Conservation (phyloP, 2,888 invertebrate species). For the Lissonota sp. region DNA sequence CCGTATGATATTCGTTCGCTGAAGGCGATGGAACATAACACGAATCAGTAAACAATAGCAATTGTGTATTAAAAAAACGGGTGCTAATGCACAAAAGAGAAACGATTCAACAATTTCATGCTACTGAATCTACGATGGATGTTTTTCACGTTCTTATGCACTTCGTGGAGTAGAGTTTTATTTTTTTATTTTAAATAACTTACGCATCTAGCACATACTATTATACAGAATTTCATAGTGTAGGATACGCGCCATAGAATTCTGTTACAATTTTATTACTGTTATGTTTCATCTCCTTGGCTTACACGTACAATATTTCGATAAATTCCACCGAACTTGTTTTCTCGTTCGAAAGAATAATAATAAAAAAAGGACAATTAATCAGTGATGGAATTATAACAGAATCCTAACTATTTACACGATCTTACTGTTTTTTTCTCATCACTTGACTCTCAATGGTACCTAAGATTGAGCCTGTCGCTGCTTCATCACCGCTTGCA, state of each 20-base stretch:
- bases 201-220: conserved; percentile 64
- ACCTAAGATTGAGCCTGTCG: conserved; percentile 68
- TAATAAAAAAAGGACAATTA: conserved; percentile 53
- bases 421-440: conserved; percentile 47
- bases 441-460: conserved; percentile 15
- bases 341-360: not conserved
- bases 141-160: not conserved
- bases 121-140: not conserved
- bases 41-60: conserved; percentile 26
- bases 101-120: not conserved
- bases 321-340: conserved; percentile 37
- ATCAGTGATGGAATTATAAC: conserved; percentile 67
- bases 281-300: conserved; percentile 23
- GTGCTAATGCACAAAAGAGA: conserved; percentile 50
- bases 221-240: conserved; percentile 57
- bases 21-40: not conserved
- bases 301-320: conserved; percentile 43
- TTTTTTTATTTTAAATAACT: conserved; percentile 64
- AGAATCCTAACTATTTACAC: conserved; percentile 72
- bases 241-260: conserved; percentile 63
- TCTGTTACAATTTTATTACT: conserved; percentile 69
- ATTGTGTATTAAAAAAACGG: conserved; percentile 45
- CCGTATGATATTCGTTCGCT: conserved; percentile 5
- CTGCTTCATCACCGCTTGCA: conserved; percentile 94
- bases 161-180: conserved; percentile 31